Evolutionary conservation across 2,888 invertebrate genomes (phyloP).

Genomic region (Diadromus collaris): DNA sequence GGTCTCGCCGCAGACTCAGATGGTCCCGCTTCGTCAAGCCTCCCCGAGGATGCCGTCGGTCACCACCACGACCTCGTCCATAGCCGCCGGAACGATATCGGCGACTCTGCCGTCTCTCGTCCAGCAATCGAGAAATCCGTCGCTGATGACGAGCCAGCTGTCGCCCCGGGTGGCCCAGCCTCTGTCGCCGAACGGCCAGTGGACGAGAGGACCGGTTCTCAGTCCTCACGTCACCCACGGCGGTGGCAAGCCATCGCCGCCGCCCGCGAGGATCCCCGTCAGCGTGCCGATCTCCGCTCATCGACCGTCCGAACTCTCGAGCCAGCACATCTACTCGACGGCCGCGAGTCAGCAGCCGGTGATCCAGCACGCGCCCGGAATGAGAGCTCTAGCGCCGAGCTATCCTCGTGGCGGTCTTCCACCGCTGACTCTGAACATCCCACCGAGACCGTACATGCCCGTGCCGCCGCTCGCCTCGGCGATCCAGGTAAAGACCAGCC

Average conservation of each 20-base stretch:
- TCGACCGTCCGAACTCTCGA: constrained; percentile 69
- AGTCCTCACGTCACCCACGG: constrained; percentile 68
- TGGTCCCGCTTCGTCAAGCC: constrained; percentile 73
- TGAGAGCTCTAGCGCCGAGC: constrained; percentile 76
- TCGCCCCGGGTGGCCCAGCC: constrained; percentile 73
- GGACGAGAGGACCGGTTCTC: constrained; percentile 71
- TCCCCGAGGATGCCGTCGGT: constrained; percentile 73
- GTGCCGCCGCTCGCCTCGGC: constrained; percentile 72
- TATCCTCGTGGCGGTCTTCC: constrained; percentile 77
- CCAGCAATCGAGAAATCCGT: constrained; percentile 72
- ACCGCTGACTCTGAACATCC: constrained; percentile 76
- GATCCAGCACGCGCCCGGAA: constrained; percentile 78
- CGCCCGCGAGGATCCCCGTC: constrained; percentile 74
- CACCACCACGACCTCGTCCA: constrained; percentile 64
- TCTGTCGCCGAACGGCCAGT: constrained; percentile 77
- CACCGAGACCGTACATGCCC: constrained; percentile 77
- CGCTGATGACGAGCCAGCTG: constrained; percentile 70
- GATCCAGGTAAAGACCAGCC: constrained; percentile 71
- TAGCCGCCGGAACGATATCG: constrained; percentile 57
- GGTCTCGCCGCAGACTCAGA: constrained; percentile 74
- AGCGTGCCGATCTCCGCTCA: constrained; percentile 76
- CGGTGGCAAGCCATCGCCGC: constrained; percentile 66
- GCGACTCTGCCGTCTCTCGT: constrained; percentile 69
- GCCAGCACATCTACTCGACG: constrained; percentile 77
- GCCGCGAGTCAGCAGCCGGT: constrained; percentile 78